Evolutionary conservation across 2,888 invertebrate species (phyloP), one percentile per base, ranked within the genome.

Genomic region (Drosophila paracracens): DNA sequence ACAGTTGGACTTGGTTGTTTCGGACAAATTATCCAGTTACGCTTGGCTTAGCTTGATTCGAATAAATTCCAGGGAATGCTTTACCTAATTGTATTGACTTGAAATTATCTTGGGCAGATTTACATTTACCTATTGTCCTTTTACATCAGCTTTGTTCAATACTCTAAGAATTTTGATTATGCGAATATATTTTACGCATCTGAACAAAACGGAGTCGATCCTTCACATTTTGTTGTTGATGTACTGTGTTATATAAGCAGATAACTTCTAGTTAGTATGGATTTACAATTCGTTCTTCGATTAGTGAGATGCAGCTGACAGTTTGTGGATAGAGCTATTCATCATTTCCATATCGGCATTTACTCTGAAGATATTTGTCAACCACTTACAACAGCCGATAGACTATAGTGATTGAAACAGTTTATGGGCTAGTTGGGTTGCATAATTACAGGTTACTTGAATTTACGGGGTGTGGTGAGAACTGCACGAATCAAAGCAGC

Each of bases 201-300:
- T 84, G 16, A 10, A 58, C 0, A 27, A 64, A 13, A 53, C 59
- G 8, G 62, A 71, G 27, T 36, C 31, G 5, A 11, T 73, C 4
- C 13, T 85, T 33, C 74, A 76, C 1, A 13, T 13, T 6, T 66
- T 62, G 2, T 54, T 81, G 4, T 18, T 81, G 2, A 29, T 68
- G 2, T 79, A 73, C 7, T 65, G 21, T 1, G n/a, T 59, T 2
- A 50, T 66, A 0, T 84, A 75, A 13, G 50, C 56, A 1, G 50
- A 36, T 11, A 86, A 69, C 25, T 51, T 54, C 0, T 13, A 50
- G 0, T 68, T 69, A 0, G 58, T 56, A 0, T 54, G 75, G 18
- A 48, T 84, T 0, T 81, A 83, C 16, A 84, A 83, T 66, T 81
- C 84, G 0, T 52, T 84, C 4, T 53, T 82, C 5, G 70, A 85